Evolutionary conservation across 2,113 vertebrate genomes (phyloP).

Genomic region (Coregonus clupeaformis): DNA sequence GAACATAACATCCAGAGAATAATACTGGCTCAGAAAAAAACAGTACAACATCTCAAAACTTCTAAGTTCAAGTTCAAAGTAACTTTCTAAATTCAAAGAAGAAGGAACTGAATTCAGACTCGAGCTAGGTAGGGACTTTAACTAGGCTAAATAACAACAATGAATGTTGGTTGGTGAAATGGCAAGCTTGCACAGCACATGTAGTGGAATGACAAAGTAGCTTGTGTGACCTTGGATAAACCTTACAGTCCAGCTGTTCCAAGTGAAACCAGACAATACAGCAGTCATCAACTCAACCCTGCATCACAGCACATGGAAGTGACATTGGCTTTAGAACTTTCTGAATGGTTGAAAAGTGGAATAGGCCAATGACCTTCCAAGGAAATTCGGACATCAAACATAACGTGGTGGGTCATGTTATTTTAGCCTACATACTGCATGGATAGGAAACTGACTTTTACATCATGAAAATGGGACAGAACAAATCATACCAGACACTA

Average conservation of each 20-base stretch:
- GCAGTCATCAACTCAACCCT: not conserved
- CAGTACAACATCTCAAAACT: not conserved
- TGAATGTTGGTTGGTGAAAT: not conserved
- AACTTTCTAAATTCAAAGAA: not conserved
- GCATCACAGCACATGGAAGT: not conserved
- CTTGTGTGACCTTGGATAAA: conserved; percentile 7
- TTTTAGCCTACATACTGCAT: not conserved
- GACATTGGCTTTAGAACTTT: not conserved
- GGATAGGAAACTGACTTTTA: not conserved
- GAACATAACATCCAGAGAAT: not conserved
- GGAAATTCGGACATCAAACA: not conserved
- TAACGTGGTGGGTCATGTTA: not conserved
- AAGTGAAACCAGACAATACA: conserved; percentile 2
- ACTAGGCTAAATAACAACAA: not conserved
- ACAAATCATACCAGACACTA: not conserved
- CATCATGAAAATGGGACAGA: not conserved
- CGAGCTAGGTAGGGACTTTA: too few relatives aligned
- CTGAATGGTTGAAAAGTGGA: not conserved
- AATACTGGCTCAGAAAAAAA: not conserved
- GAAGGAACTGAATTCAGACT: not conserved
- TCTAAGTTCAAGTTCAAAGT: not conserved
- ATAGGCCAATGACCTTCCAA: not conserved
- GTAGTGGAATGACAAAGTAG: not conserved
- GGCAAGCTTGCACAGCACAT: not conserved
- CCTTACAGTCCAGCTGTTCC: not conserved